A percentile compares a stretch with the other conserved stretches of the same genome.
Conservation (phyloP, 1,140 invertebrate genomes). For the Cotesia vestalis region DNA sequence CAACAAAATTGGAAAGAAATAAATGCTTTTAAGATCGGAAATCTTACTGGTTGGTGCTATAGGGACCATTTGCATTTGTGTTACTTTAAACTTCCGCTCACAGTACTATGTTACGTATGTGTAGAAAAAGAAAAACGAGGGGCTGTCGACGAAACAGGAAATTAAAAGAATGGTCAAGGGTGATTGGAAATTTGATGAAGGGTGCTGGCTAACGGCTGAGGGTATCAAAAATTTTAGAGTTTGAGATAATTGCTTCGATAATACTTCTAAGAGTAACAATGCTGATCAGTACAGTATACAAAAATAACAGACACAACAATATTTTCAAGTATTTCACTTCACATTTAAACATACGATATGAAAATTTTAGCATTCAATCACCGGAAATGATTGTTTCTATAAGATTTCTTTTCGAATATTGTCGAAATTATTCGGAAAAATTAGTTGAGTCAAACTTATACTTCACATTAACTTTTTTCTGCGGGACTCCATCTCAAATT, state of each 20-base stretch:
- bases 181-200: conserved; percentile 65
- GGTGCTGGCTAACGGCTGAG: conserved; percentile 40
- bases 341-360: too few relatives aligned
- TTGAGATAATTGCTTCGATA: conserved; percentile 21
- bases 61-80: not conserved
- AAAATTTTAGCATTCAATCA: too few relatives aligned
- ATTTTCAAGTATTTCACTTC: conserved; percentile 41
- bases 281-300: too few relatives aligned
- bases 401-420: too few relatives aligned
- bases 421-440: too few relatives aligned
- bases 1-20: not conserved
- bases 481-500: too few relatives aligned
- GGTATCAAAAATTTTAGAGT: not conserved
- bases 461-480: too few relatives aligned
- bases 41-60: not conserved
- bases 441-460: too few relatives aligned
- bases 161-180: conserved; percentile 57
- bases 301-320: conserved; percentile 46
- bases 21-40: not conserved
- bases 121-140: conserved; percentile 33
- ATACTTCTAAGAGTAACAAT: not conserved
- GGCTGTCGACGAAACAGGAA: conserved; percentile 54
- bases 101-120: conserved; percentile 10
- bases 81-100: conserved; percentile 9
- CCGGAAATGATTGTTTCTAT: too few relatives aligned